Percentiles rank a stretch among this genome's conserved stretches.
These are phyloP conservation scores for Girardia tigrina DNA, from an alignment of 2,888 invertebrate genomes.

Conservation along the genomic window DNA sequence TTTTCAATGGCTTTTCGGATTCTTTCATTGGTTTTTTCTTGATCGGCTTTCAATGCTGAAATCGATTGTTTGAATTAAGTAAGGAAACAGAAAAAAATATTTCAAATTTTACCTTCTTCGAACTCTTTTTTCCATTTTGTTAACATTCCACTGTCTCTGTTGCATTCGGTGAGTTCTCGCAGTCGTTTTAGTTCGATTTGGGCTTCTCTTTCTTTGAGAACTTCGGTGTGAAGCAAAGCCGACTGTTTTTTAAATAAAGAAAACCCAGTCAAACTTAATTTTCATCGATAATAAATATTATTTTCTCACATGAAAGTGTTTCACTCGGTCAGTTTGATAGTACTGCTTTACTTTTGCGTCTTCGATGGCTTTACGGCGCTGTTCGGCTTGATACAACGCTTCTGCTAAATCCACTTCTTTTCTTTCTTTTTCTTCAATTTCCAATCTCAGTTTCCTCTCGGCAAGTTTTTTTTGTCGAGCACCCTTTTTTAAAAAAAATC, in stretches of 20 bases:
- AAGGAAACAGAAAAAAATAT: neutral
- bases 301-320: slow-evolving; percentile 48
- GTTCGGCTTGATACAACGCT: slow-evolving; percentile 46
- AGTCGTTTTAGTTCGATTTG: slow-evolving; percentile 48
- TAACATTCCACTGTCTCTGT: slow-evolving; percentile 42
- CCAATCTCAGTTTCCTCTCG: slow-evolving; percentile 45
- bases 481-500: no score
- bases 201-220: slow-evolving; percentile 50
- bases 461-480: slow-evolving; percentile 47
- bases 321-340: slow-evolving; percentile 50
- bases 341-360: slow-evolving; percentile 50
- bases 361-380: slow-evolving; percentile 48
- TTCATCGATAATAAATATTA: no score
- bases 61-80: neutral
- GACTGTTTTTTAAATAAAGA: no score
- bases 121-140: slow-evolving; percentile 41
- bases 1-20: slow-evolving; percentile 40
- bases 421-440: slow-evolving; percentile 48
- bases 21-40: slow-evolving; percentile 41
- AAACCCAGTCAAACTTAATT: no score
- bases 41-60: slow-evolving; percentile 42
- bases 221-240: slow-evolving; percentile 48
- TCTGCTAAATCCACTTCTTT: slow-evolving; percentile 47
- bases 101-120: slow-evolving; percentile 39
- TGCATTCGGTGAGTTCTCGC: slow-evolving; percentile 41